Conservation (phyloP, 30 jellyfish, hydroid and myxozoan genomes). For the Haliclystus octoradiatus region DNA sequence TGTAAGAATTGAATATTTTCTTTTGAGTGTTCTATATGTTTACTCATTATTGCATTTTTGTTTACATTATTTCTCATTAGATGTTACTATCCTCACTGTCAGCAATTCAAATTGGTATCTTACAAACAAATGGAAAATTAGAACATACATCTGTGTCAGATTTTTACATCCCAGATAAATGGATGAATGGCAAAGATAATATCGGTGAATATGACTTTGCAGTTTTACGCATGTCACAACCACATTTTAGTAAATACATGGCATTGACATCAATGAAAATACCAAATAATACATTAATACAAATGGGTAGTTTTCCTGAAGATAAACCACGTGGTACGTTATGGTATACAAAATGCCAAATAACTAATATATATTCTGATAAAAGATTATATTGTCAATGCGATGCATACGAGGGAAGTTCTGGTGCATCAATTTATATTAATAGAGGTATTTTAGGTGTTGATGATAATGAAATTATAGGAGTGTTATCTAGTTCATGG, state of each 20-base stretch:
- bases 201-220: not conserved
- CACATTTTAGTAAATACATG: not conserved
- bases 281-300: not conserved
- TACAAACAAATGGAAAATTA: not conserved
- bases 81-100: not conserved
- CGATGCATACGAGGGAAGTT: not conserved
- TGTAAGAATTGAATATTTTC: no score
- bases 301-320: not conserved
- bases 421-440: not conserved
- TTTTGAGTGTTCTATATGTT: no score
- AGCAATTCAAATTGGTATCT: not conserved
- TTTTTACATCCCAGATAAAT: not conserved
- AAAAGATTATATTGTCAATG: not conserved
- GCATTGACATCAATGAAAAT: not conserved
- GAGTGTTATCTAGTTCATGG: not conserved
- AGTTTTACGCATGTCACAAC: not conserved
- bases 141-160: not conserved
- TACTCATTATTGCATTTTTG: no score
- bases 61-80: no score
- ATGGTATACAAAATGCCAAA: not conserved
- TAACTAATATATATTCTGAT: not conserved
- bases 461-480: not conserved
- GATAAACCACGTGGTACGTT: not conserved
- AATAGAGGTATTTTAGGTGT: not conserved
- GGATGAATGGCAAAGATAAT: not conserved